Base-by-base conservation (phyloP, 2,113 vertebrate species). In the Anseranas semipalmata region DNA sequence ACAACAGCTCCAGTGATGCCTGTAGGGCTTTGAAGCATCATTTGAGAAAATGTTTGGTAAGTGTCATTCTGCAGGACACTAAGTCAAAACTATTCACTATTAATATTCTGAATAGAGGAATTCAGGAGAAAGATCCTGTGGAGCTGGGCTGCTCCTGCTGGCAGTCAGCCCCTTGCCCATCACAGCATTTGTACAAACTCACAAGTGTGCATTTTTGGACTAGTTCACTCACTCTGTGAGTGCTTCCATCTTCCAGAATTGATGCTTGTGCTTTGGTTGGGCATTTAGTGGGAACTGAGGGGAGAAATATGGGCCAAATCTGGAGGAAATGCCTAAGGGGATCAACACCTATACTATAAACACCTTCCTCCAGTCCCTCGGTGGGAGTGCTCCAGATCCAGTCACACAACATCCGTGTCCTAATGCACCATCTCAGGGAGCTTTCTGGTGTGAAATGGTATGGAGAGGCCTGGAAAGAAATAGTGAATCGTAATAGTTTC, bases 1-100 rank as follows among this genome's bases (percentile, higher is more conserved):
- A 96, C 60, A 95, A 68, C 85, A 94, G 76, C 84, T 93, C 74
- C 93, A 73, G 78, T 93, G 80, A 92, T 84, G 93, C 72, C 66
- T 93, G 72, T 77, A 30, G 55, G 75, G 81, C 63, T 96, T 85
- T 85, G 87, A 90, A 92, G 74, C 90, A 48, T 68, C 92, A 96
- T 93, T 86, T 27, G 59, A 92, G 74, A 91, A 90, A 52, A 46
- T 17, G n/a, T 88, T 95, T 56, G 24, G 15, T 77, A 62, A 62
- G 20, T 58, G 52, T 81, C 3, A 1, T n/a, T 82, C n/a, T 83
- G 50, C 74, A 52, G 77, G 41, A 75, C 35, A 30, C 2, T 0
- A n/a, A 86, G 45, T 46, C 86, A 79, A 72, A 85, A 37, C 58
- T 45, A 30, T 35, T 73, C 53, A 13, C 27, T 66, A 2, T 58